Percentiles rank a stretch among this genome's conserved stretches.
These are phyloP conservation scores for Eupeodes corollae DNA, from an alignment of 1,140 invertebrate genomes.

Conservation along the genomic window DNA sequence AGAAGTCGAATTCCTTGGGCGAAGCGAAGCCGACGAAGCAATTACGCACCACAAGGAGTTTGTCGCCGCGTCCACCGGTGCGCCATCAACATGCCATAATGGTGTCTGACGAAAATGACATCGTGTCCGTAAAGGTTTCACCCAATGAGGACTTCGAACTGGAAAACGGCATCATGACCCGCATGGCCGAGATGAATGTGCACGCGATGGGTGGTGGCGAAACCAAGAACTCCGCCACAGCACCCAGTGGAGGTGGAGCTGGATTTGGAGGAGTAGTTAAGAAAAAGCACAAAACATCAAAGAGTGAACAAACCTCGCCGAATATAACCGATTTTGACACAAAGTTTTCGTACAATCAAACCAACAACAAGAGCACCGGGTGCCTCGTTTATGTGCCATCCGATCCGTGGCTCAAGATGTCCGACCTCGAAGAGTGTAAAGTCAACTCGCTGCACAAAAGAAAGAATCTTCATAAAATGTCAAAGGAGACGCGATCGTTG, in stretches of 20 bases:
- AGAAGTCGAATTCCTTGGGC: constrained; percentile 10
- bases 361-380: constrained; percentile 26
- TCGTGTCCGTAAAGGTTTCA: constrained; percentile 6
- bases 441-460: constrained; percentile 1
- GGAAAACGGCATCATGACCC: neutral
- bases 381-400: constrained; percentile 26
- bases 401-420: constrained; percentile 37
- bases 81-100: constrained; percentile 9
- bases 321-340: constrained; percentile 23
- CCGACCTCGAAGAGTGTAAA: constrained; percentile 6
- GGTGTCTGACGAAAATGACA: constrained; percentile 8
- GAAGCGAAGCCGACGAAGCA: constrained; percentile 6
- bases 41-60: constrained; percentile 7
- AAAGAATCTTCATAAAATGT: neutral
- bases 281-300: constrained; percentile 11
- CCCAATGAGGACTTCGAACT: constrained; percentile 1
- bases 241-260: neutral
- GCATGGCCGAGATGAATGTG: neutral
- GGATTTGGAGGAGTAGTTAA: constrained; percentile 16
- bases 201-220: neutral
- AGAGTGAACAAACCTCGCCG: constrained; percentile 34
- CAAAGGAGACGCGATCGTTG: neutral
- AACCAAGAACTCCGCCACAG: neutral
- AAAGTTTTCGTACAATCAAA: constrained; percentile 15
- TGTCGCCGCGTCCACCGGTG: constrained; percentile 11